Percentiles rank a stretch among this genome's conserved stretches.
Conservation (phyloP, 2,113 vertebrate genomes). For the Vimba vimba region DNA sequence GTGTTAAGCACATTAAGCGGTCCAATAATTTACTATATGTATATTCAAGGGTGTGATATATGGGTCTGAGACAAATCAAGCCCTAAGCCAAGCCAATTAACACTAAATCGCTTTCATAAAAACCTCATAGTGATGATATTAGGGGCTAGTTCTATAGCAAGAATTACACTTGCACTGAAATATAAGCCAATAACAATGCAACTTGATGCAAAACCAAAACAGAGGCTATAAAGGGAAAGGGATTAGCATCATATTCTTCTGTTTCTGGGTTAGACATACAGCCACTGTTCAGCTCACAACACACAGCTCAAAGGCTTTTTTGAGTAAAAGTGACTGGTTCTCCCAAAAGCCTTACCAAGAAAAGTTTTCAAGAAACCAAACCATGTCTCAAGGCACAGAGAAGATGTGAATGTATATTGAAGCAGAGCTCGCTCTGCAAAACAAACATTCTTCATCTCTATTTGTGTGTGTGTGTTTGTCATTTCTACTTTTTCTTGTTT, state of each 20-base stretch:
- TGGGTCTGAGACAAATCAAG: background rate
- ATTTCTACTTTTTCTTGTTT: background rate
- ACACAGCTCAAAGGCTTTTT: conserved; percentile 36
- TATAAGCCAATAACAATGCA: conserved; percentile 16
- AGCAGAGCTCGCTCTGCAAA: background rate
- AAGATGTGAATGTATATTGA: background rate
- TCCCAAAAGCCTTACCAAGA: background rate
- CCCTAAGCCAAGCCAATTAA: background rate
- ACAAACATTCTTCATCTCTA: background rate
- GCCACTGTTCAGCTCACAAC: conserved; percentile 13
- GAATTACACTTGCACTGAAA: background rate
- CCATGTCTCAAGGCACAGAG: conserved; percentile 9
- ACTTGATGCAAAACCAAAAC: conserved; percentile 16
- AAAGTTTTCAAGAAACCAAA: background rate
- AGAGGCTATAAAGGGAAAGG: conserved; percentile 1
- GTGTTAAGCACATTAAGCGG: background rate
- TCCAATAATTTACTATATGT: background rate
- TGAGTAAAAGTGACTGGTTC: conserved; percentile 23
- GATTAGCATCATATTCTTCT: conserved; percentile 34
- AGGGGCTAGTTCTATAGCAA: background rate
- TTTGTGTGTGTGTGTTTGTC: background rate
- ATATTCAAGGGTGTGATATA: background rate
- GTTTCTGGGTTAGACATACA: conserved; percentile 36
- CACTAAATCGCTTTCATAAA: conserved; percentile 1
- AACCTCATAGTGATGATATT: background rate